Conservation (phyloP, 2,113 vertebrate genomes). For the Camelus bactrianus region DNA sequence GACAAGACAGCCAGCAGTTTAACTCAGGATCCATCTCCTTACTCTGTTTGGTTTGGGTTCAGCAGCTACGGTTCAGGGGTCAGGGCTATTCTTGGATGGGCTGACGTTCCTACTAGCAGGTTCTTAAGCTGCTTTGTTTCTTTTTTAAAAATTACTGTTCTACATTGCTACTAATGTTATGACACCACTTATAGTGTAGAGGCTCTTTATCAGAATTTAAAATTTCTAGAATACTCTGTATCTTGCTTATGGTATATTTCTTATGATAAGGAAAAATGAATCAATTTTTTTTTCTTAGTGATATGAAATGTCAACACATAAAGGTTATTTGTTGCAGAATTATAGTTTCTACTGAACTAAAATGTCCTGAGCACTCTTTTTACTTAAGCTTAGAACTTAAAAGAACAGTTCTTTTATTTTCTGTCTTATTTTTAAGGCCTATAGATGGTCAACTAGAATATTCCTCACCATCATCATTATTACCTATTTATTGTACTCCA, state of each 20-base stretch:
- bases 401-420: slow-evolving; percentile 43
- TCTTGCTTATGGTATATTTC: not conserved
- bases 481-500: slow-evolving; percentile 51
- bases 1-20: slow-evolving; percentile 49
- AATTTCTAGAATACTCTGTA: not conserved
- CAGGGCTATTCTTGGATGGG: slow-evolving; percentile 20
- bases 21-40: not conserved
- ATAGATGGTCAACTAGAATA: not conserved
- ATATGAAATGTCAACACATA: not conserved
- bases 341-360: slow-evolving; percentile 34
- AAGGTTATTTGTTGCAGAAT: slow-evolving; percentile 15
- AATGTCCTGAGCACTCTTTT: slow-evolving; percentile 36
- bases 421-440: slow-evolving; percentile 51
- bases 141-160: slow-evolving; percentile 1
- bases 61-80: slow-evolving; percentile 42
- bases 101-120: not conserved
- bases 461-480: not conserved
- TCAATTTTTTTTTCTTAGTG: not conserved
- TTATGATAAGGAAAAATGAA: slow-evolving; percentile 46
- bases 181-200: not conserved
- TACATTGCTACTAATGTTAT: not conserved
- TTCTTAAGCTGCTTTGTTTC: not conserved
- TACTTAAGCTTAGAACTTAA: slow-evolving; percentile 28
- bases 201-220: slow-evolving; percentile 20
- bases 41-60: slow-evolving; percentile 25